These are phyloP conservation scores for Melanotaenia boesemani DNA, from an alignment of 2,797 vertebrate genomes.

Conservation along the genomic window DNA sequence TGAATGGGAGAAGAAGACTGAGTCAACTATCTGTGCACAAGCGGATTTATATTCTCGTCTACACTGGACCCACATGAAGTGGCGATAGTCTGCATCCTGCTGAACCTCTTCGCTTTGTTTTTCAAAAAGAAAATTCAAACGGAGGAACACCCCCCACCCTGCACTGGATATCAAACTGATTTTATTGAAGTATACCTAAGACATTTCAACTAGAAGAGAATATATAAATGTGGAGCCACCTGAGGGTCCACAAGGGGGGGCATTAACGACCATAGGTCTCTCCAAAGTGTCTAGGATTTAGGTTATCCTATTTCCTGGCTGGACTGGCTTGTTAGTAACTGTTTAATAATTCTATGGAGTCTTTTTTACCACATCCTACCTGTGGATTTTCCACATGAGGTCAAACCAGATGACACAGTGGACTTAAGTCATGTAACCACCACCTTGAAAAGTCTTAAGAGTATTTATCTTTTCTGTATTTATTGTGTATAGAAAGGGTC, in stretches of 20 bases:
- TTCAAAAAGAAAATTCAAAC: slow-evolving; percentile 23
- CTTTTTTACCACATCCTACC: slow-evolving; percentile 54
- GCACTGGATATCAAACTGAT: slow-evolving; percentile 22
- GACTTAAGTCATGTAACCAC: slow-evolving; percentile 72
- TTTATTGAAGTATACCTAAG: not conserved
- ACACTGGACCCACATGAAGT: slow-evolving; percentile 74
- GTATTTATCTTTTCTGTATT: slow-evolving; percentile 79
- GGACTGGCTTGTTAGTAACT: slow-evolving; percentile 42
- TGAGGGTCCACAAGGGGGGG: slow-evolving; percentile 74
- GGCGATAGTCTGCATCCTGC: slow-evolving; percentile 45
- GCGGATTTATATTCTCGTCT: slow-evolving; percentile 54
- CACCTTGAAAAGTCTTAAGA: slow-evolving; percentile 72
- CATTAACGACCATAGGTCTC: slow-evolving; percentile 62
- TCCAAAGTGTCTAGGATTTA: slow-evolving; percentile 52
- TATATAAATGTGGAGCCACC: slow-evolving; percentile 74
- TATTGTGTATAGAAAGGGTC: slow-evolving; percentile 62
- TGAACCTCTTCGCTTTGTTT: slow-evolving; percentile 52
- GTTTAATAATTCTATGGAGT: slow-evolving; percentile 61
- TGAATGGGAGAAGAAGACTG: slow-evolving; percentile 68
- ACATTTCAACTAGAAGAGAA: slow-evolving; percentile 4
- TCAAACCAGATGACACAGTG: slow-evolving; percentile 65
- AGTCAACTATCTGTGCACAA: slow-evolving; percentile 40
- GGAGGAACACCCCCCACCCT: not conserved
- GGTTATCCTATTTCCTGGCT: slow-evolving; percentile 42
- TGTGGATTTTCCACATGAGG: slow-evolving; percentile 66